Evolutionary conservation across 2,113 vertebrate species (phyloP), one percentile per base, ranked within the genome.

Genomic region (Murina feae): DNA sequence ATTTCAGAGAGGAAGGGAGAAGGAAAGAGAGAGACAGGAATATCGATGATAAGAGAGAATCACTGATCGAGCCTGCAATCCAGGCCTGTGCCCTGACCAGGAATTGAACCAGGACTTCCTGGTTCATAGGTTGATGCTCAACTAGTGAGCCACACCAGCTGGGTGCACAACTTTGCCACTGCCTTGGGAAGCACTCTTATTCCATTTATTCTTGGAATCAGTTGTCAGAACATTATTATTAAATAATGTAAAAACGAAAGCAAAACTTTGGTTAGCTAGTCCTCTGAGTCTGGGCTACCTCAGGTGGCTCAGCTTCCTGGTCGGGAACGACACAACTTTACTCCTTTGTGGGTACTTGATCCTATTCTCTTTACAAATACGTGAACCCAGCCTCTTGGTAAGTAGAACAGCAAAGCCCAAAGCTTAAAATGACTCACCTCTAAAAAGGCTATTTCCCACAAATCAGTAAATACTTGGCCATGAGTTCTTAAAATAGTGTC

Each of bases 221-320:
- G 8, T 1, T 37, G 9, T 75, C 32, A 53, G 28, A 17, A 69
- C 0, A 1, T 68, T 21, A 11, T 28, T 37, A 39, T 25, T 30
- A 65, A 35, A 44, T 37, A 39, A 55, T 55, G 69, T 37, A 78
- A 37, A 66, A n/a, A 37, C 9, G 1, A 11, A 49, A 44, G 30
- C 17, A 11, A 53, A 28, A 11, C 42, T 18, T 3, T 49, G 0
- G 0, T 17, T 30, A 44, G 30, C 74, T 32, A 7, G 23, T 30
- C n/a, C 23, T 75, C 28, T 6, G 16, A 32, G 71, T 9, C 6
- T 49, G 51, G 69, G 17, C 9, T 1, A 1, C 5, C 20, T 0
- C 20, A 0, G 23, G n/a, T 2, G 9, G 18, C 1, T 65, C 58
- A 44, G 32, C 60, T 25, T 0, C 32, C 23, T 44, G 0, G 23